Evolutionary conservation across 2,888 invertebrate species (phyloP), one percentile per base, ranked within the genome.

Genomic region (Trichogramma evanescens): DNA sequence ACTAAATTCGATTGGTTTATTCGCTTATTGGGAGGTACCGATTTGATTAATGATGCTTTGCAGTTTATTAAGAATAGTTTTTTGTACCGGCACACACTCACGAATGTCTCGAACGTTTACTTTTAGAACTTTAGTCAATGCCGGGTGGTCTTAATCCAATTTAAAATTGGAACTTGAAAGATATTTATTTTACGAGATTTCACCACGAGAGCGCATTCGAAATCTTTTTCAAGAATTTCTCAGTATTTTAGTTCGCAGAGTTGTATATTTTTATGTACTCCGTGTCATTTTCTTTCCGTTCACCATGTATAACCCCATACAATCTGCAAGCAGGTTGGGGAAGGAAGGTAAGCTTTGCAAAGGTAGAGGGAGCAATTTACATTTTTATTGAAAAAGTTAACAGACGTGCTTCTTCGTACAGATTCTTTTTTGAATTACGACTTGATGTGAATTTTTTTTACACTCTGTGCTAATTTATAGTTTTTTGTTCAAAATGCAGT

Each of bases 121-220:
- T 26, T 26, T 26, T 26, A 26, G 26, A 26, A 26, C 26, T 26
- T 26, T 26, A 26, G 26, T 26, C 26, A 26, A 39, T 50, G 41
- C 10, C 43, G 50, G 54, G 49, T 44, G 58, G 58, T 48, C 53
- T 41, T 48, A 39, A 1, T 40, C 10, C 49, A 39, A 49, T 40
- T 53, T 53, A 49, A 48, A 53, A 54, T 53, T 54, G 42, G 50
- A 44, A 40, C 53, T 54, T 54, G 26, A 26, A 26, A 50, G 41
- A 54, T 54, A 51, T 59, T 59, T 59, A 45, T 44, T 59, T 59
- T 59, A 59, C 38, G 50, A 57, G 58, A 40, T 49, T 62, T 54
- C 58, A 62, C 42, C 26, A 26, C 26, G 26, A 26, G 54, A n/a
- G 6, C 13, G 3, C 43, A 56, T 52, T 50, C n/a, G 39, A 8